phyloP scores from a whole-genome alignment of 2,888 invertebrate species.

The Ferrisia virgata region DNA sequence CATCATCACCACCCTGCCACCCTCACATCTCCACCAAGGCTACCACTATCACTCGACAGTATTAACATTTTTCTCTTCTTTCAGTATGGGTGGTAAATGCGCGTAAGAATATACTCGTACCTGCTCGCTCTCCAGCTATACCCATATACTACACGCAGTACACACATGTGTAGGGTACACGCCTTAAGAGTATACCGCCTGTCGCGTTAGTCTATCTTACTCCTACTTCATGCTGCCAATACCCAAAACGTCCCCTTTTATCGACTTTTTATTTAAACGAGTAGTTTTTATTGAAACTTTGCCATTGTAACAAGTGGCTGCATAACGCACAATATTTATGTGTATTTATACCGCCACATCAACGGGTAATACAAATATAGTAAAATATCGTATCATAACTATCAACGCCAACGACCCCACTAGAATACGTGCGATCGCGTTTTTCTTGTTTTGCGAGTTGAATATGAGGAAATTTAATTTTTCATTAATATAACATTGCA shows the following conservation, averaged over 20 bases:
- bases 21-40: not conserved
- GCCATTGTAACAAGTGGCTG: constrained; percentile 24
- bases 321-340: not conserved
- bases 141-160: not conserved
- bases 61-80: constrained; percentile 19
- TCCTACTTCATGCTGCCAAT: constrained; percentile 24
- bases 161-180: not conserved
- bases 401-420: too few relatives aligned
- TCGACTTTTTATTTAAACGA: constrained; percentile 28
- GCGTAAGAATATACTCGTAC: not conserved
- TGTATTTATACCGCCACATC: not conserved
- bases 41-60: not conserved
- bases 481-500: too few relatives aligned
- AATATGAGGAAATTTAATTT: too few relatives aligned
- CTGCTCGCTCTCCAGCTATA: too few relatives aligned
- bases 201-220: not conserved
- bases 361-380: not conserved
- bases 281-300: constrained; percentile 29
- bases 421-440: too few relatives aligned
- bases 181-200: not conserved
- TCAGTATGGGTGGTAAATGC: not conserved
- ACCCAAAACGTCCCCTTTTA: not conserved
- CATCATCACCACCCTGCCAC: too few relatives aligned
- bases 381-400: too few relatives aligned
- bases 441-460: not conserved